Conservation (phyloP, 2,888 invertebrate species). For the Apamea crenata region DNA sequence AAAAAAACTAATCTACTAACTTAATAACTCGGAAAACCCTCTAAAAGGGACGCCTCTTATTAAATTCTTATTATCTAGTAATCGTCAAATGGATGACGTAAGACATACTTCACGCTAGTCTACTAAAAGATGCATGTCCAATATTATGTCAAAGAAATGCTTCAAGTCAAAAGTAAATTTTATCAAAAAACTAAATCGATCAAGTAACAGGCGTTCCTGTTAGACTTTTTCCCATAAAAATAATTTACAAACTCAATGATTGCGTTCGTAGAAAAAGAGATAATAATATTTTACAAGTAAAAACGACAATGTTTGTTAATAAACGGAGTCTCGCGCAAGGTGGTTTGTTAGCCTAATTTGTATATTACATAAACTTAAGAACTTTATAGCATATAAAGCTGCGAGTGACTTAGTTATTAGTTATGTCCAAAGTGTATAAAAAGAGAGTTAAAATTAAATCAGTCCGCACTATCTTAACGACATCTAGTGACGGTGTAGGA, state of each 20-base stretch:
- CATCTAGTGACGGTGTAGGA: constrained; percentile 60
- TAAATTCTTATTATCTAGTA: constrained; percentile 62
- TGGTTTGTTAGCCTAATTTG: constrained; percentile 63
- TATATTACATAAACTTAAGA: constrained; percentile 61
- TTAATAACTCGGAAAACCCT: constrained; percentile 76
- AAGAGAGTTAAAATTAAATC: constrained; percentile 64
- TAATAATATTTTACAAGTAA: constrained; percentile 86
- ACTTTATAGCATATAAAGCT: constrained; percentile 59
- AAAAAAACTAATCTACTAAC: constrained; percentile 77
- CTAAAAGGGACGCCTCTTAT: constrained; percentile 74
- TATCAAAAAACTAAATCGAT: constrained; percentile 63
- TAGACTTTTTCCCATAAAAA: constrained; percentile 81
- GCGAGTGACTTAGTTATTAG: constrained; percentile 64
- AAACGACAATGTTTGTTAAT: constrained; percentile 73
- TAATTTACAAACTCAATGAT: constrained; percentile 88
- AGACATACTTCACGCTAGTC: constrained; percentile 31
- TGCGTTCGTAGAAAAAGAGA: constrained; percentile 83
- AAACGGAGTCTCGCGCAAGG: constrained; percentile 61
- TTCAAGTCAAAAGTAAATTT: constrained; percentile 59
- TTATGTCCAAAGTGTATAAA: constrained; percentile 50
- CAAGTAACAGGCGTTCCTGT: constrained; percentile 71
- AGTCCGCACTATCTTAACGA: constrained; percentile 60
- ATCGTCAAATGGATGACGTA: constrained; percentile 52
- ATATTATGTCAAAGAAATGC: constrained; percentile 51
- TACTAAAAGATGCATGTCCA: constrained; percentile 40